A percentile compares a stretch with the other conserved stretches of the same genome.
These are phyloP conservation scores for Pachydiplax longipennis DNA, from an alignment of 2,888 invertebrate species.

Conservation along the genomic window DNA sequence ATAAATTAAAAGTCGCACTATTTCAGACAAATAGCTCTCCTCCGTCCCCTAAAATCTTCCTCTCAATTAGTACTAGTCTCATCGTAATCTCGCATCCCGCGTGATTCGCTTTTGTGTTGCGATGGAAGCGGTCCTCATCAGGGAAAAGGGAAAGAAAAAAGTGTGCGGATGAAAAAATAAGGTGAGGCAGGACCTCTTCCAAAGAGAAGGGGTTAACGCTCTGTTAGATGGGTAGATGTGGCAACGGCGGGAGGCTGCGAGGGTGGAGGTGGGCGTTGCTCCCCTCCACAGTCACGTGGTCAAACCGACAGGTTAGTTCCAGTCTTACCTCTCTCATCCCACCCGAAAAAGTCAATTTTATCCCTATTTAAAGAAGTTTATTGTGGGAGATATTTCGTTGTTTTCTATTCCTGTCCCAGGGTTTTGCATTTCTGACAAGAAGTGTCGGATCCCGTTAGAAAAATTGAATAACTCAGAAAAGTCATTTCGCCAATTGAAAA, in stretches of 20 bases:
- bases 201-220: constrained; percentile 13
- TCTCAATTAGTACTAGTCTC: no score
- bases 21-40: no score
- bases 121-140: background rate
- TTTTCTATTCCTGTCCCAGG: no score
- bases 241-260: constrained; percentile 22
- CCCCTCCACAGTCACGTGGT: background rate
- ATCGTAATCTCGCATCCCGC: background rate
- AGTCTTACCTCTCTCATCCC: background rate
- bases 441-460: no score
- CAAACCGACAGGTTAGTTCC: constrained; percentile 20
- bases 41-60: no score
- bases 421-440: no score
- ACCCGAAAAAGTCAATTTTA: background rate
- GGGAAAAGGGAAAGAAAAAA: background rate
- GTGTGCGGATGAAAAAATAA: background rate
- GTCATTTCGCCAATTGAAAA: no score
- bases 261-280: background rate
- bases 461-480: no score
- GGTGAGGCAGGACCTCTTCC: background rate
- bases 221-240: background rate
- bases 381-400: no score
- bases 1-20: no score
- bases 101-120: background rate
- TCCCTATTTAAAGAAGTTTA: background rate